Base-by-base conservation (phyloP, 2,888 invertebrate species). In the Lasioglossum pauxillum region DNA sequence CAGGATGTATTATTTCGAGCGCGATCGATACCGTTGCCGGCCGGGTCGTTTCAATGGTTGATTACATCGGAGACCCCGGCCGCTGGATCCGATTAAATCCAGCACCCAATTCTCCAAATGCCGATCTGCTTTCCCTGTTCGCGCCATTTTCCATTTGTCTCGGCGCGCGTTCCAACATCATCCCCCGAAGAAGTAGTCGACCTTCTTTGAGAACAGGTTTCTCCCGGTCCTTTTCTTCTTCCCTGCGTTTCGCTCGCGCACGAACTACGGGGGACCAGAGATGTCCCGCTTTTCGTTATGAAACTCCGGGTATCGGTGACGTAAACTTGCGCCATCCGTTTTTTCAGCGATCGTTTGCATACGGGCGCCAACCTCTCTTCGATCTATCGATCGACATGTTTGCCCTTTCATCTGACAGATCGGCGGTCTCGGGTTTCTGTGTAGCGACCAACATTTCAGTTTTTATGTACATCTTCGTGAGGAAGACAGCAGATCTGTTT, bases 141-240 rank as follows among this genome's bases (percentile, higher is more conserved):
- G 7, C 35, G 3, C 3, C 67, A 38, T 73, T 38, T 82, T n/a
- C n/a, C n/a, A n/a, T 53, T 53, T 10, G 3, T 23, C 23, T 23
- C 23, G 2, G 8, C 53, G 53, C 53, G 53, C 23, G 23, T 5
- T 23, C 53, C 23, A 0, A 23, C 53, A 23, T 53, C 53, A 23
- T 53, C 23, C 46, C 46, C 5, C 49, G 49, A 19, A 23, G 1
- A 53, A 49, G 69, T 74, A 77, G 77, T 75, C 64, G 49, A 75
- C 78, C 35, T 74, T 82, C 38, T 60, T 79, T 46, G 35, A n/a
- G 60, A 57, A 60, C 67, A 69, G 53, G n/a, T n/a, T 78, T 19
- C n/a, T 41, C 23, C 64, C n/a, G 35, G 27, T 41, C n/a, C 44
- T 44, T 31, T 4, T 57, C n/a, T n/a, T 19, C 14, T 57, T 5